Conservation (phyloP, 2,797 vertebrate genomes). For the Lacerta agilis region DNA sequence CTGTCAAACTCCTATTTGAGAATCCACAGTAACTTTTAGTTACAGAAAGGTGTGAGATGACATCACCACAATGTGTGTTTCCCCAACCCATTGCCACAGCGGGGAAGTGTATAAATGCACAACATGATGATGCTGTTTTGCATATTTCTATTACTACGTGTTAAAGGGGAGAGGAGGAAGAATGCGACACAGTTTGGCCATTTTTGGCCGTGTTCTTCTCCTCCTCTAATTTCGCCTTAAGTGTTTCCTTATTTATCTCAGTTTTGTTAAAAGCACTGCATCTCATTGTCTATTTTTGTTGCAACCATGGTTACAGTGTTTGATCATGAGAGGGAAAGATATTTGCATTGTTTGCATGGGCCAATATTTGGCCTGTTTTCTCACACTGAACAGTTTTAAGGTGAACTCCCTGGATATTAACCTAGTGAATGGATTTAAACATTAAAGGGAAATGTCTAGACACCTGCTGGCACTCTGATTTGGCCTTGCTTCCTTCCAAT, state of each 20-base stretch:
- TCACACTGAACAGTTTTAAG: slow-evolving; percentile 1
- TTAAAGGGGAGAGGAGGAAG: background rate
- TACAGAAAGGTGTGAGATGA: background rate
- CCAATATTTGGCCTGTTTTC: background rate
- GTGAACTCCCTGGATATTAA: slow-evolving; percentile 13
- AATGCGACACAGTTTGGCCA: background rate
- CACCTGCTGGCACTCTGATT: slow-evolving; percentile 27
- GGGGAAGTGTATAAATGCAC: background rate
- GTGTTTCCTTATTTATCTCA: slow-evolving; percentile 4
- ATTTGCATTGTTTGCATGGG: background rate
- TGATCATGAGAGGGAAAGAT: background rate
- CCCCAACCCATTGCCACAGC: background rate
- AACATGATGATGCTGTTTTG: background rate
- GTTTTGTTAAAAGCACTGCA: slow-evolving; percentile 3
- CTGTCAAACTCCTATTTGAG: background rate
- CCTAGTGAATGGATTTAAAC: background rate
- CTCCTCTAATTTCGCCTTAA: background rate
- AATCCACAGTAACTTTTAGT: background rate
- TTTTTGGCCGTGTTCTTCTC: background rate
- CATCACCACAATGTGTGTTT: background rate
- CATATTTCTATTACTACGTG: background rate
- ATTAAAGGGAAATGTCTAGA: background rate
- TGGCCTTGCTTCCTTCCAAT: slow-evolving; percentile 29
- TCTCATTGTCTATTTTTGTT: slow-evolving; percentile 21
- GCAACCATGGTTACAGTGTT: slow-evolving; percentile 1